These are phyloP conservation scores for Cosmia pyralina DNA, from an alignment of 2,888 invertebrate species.

Conservation along the genomic window DNA sequence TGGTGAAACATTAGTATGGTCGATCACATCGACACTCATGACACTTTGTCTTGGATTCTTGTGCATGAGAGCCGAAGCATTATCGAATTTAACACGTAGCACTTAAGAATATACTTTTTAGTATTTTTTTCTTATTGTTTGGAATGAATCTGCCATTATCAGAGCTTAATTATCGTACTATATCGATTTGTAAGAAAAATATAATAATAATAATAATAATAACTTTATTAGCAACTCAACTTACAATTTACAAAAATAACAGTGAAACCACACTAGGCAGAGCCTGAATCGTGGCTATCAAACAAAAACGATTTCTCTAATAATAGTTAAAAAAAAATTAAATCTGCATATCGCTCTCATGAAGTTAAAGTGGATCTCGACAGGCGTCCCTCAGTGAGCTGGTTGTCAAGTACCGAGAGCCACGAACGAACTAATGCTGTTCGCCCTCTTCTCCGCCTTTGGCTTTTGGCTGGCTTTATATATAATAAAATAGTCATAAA, in stretches of 20 bases:
- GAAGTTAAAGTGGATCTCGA: conserved; percentile 88
- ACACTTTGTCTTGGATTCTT: conserved; percentile 8
- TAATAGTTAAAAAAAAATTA: too few relatives aligned
- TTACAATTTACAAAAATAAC: too few relatives aligned
- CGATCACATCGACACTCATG: conserved; percentile 68
- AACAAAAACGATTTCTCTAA: too few relatives aligned
- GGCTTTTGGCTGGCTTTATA: too few relatives aligned
- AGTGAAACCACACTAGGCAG: too few relatives aligned
- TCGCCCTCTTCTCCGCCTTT: conserved; percentile 96
- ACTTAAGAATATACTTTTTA: conserved; percentile 34
- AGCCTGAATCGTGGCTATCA: too few relatives aligned
- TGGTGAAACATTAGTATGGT: conserved; percentile 76
- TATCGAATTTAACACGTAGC: conserved; percentile 47
- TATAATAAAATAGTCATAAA: neutral
- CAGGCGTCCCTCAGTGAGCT: conserved; percentile 89
- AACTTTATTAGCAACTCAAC: too few relatives aligned
- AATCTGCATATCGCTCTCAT: too few relatives aligned
- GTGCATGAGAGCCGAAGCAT: conserved; percentile 45
- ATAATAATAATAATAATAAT: too few relatives aligned
- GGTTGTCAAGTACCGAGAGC: conserved; percentile 93
- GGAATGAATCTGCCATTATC: conserved; percentile 37
- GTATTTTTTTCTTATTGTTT: conserved; percentile 7
- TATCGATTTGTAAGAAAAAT: neutral
- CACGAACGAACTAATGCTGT: conserved; percentile 95
- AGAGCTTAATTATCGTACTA: neutral